Evolutionary conservation across 2,888 invertebrate species (phyloP), one percentile per base, ranked within the genome.

Genomic region (Bellardia pandia): DNA sequence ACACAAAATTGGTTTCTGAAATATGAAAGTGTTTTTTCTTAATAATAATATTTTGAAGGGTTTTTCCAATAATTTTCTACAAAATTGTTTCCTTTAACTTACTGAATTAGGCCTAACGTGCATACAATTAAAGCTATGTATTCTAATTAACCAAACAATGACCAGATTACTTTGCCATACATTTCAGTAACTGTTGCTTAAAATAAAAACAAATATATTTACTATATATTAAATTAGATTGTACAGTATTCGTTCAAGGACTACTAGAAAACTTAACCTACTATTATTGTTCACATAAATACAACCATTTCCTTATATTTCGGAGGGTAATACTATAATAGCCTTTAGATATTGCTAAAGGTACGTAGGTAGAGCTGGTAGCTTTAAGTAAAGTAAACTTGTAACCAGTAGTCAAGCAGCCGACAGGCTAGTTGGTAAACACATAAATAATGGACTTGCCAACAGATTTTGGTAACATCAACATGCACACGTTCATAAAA

Each of bases 371-470:
- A 11, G 62, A 42, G 30, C 37, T 78, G 51, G 64, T 62, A 45
- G 56, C 56, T 71, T 48, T 30, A 75, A 82, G 45, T 45, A 81
- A 68, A 82, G 60, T 62, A 75, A 81, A 85, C 56, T 85, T 79
- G 81, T 60, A 85, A 81, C 78, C 87, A 87, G 85, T 85, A 85
- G 81, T 75, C 75, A 87, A 78, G 77, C 85, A 88, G 83, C 85
- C 80, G 77, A 81, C 88, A 83, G 76, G 69, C 88, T 58, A 86
- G 80, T 74, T 86, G 80, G 77, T 80, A 86, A 88, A 84, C 79
- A 88, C 79, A 88, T 88, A 88, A 88, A 88, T 86, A 84, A 88
- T 88, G 86, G 78, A 86, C 86, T 88, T 83, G 78, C 86, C 69
- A 88, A 88, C 86, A 86, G 86, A 88, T 88, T 88, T 87, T 51